Percentiles rank a stretch among this genome's conserved stretches.
These are phyloP conservation scores for Aphelocoma coerulescens DNA, from an alignment of 2,113 vertebrate species.

Conservation along the genomic window DNA sequence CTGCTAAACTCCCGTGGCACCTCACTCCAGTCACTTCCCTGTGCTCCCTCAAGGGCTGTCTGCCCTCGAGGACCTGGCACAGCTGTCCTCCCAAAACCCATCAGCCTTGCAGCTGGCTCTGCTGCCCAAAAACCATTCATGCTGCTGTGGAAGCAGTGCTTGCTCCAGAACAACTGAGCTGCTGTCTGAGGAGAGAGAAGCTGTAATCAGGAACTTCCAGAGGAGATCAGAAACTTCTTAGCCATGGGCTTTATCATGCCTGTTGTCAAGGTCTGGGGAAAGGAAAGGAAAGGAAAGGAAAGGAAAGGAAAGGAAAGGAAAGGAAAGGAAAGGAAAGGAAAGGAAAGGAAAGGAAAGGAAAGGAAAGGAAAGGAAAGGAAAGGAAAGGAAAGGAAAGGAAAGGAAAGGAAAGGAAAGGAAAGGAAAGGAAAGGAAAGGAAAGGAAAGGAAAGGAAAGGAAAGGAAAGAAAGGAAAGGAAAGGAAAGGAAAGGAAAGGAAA, in stretches of 20 bases:
- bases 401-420: no score
- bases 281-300: no score
- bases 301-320: no score
- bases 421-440: no score
- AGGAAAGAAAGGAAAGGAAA: not conserved
- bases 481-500: not conserved
- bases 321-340: no score
- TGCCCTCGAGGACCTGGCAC: not conserved
- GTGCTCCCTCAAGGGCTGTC: not conserved
- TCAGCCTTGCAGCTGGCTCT: not conserved
- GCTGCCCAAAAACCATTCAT: not conserved
- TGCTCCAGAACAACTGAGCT: not conserved
- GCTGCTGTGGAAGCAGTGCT: not conserved
- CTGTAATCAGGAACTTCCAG: not conserved
- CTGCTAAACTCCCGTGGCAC: not conserved
- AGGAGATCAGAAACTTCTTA: not conserved
- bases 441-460: no score
- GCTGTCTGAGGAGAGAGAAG: not conserved
- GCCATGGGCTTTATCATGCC: not conserved
- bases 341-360: no score
- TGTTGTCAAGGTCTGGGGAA: not conserved
- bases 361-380: no score
- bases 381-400: no score
- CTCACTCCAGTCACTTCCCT: not conserved
- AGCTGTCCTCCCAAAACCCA: not conserved